These are phyloP conservation scores for Pristionchus japonicus DNA, from an alignment of 2,888 invertebrate genomes.

Conservation along the genomic window DNA sequence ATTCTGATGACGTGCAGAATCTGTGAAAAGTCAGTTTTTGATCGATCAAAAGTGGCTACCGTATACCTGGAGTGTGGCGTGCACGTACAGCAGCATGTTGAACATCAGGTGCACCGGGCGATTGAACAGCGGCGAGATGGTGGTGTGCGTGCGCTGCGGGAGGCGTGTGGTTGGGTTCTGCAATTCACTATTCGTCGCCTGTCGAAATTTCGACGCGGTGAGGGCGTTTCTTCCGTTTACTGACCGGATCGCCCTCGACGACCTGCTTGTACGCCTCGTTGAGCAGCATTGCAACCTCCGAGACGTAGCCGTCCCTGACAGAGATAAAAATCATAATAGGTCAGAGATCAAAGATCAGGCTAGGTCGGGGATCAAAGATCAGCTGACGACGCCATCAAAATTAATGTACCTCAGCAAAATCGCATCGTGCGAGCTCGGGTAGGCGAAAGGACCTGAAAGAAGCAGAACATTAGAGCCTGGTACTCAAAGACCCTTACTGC, in stretches of 20 bases:
- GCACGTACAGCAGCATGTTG: neutral
- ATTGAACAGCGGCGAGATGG: slow-evolving; percentile 34
- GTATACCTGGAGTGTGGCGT: slow-evolving; percentile 22
- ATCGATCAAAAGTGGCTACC: neutral
- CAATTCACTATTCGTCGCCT: neutral
- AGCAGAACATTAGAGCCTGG: slow-evolving; percentile 61
- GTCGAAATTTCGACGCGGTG: neutral
- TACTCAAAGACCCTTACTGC: slow-evolving; percentile 54
- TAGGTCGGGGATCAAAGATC: neutral
- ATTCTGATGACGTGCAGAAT: slow-evolving; percentile 26
- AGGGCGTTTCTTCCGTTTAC: slow-evolving; percentile 8
- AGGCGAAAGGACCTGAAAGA: slow-evolving; percentile 7
- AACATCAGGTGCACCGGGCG: neutral
- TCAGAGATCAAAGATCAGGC: neutral
- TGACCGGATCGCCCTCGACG: neutral
- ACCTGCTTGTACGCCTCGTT: slow-evolving; percentile 35
- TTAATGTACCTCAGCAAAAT: neutral
- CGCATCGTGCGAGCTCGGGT: slow-evolving; percentile 1
- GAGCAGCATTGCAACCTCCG: slow-evolving; percentile 27
- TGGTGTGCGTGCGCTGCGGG: neutral
- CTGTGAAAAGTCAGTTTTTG: neutral
- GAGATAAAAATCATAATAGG: too few relatives aligned
- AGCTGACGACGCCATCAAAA: neutral
- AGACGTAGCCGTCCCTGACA: slow-evolving; percentile 32
- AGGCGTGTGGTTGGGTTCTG: neutral